Evolutionary conservation across 2,888 invertebrate genomes (phyloP), one percentile per base, ranked within the genome.

Genomic region (Diplolepis rosae): DNA sequence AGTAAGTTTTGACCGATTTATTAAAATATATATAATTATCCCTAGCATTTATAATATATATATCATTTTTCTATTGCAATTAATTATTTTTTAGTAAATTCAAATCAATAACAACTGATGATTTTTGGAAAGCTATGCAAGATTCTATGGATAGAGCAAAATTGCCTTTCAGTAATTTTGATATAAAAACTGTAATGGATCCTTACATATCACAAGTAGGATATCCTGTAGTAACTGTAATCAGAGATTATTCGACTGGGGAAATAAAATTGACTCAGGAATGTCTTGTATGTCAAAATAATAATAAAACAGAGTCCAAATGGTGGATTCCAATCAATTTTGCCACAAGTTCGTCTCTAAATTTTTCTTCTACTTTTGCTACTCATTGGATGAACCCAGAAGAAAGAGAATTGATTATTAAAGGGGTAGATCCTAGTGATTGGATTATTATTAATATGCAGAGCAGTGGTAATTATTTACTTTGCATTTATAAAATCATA

Each of bases 201-300:
- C 83, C 92, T 13, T 95, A 93, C 93, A 92, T 93, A 24, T 90
- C 91, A 65, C 92, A 93, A 82, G 88, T 91, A 2, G 93, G 93
- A 0, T 93, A 91, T 80, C 94, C 94, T 0, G 89, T 93, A 1
- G 86, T 94, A 1, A 90, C 86, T 0, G 92, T 93, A 0, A 84
- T 88, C 7, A 90, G 91, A 2, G 85, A 92, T 79, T 91, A 91
- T 52, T 77, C 77, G 0, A 89, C 89, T 15, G 90, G 90, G 27
- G 81, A 82, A 13, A 90, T 90, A 86, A 88, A 81, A 0, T 84
- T 92, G 52, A 84, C 85, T 1, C 92, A 92, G 89, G 91, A 82
- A 15, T 54, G 42, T 6, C 7, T n/a, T 6, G 1, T 27, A 15
- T 39, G 68, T 9, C 3, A 7, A n/a, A 13, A 15, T 18, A 51